Conservation (phyloP, 2,888 invertebrate species). For the Acronicta alni region DNA sequence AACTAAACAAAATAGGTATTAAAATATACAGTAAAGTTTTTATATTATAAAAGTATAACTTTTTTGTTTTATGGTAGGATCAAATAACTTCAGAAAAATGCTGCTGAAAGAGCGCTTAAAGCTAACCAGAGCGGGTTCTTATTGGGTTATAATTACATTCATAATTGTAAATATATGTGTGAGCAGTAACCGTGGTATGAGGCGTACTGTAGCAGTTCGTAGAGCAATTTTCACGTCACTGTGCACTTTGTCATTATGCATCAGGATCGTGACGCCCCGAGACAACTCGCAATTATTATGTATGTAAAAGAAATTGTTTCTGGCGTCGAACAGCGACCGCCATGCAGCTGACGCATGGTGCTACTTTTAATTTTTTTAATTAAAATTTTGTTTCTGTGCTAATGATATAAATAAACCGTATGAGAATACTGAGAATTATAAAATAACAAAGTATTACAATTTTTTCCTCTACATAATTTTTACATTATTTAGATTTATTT, state of each 20-base stretch:
- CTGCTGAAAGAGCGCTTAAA: slow-evolving; percentile 29
- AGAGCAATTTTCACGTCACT: slow-evolving; percentile 88
- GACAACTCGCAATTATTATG: slow-evolving; percentile 89
- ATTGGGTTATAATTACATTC: slow-evolving; percentile 59
- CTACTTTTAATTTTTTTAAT: background rate
- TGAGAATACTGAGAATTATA: background rate
- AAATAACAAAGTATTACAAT: background rate
- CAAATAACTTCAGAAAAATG: slow-evolving; percentile 22
- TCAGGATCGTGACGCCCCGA: slow-evolving; percentile 88
- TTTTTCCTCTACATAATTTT: background rate
- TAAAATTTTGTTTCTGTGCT: background rate
- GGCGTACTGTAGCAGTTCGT: slow-evolving; percentile 66
- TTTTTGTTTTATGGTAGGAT: slow-evolving; percentile 5
- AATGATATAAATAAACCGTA: background rate
- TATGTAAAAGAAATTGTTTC: slow-evolving; percentile 88
- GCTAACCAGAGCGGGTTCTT: slow-evolving; percentile 19
- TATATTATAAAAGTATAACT: no score
- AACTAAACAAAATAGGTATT: no score
- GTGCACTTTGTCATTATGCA: slow-evolving; percentile 88
- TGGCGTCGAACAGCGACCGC: slow-evolving; percentile 72
- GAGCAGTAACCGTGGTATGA: slow-evolving; percentile 49
- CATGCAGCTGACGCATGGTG: slow-evolving; percentile 62
- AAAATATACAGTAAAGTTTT: no score
- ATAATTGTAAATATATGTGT: slow-evolving; percentile 59
- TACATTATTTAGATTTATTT: slow-evolving; percentile 38